Evolutionary conservation across 2,113 vertebrate genomes (phyloP).

Genomic region (Thomomys bottae): DNA sequence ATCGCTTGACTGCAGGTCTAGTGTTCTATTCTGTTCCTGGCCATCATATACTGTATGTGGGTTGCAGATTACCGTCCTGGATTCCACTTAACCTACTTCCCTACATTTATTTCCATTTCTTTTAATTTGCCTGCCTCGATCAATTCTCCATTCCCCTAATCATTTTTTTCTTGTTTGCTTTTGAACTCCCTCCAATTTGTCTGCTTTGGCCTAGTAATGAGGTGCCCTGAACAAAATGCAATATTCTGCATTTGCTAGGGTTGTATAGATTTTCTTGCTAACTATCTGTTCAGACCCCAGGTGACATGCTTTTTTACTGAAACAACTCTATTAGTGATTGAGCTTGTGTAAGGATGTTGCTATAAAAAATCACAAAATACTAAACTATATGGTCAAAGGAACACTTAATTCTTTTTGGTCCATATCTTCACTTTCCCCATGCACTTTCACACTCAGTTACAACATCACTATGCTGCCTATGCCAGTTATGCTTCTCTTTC

Average conservation of each 20-base stretch:
- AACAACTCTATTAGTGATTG: conserved; percentile 58
- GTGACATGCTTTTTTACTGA: conserved; percentile 53
- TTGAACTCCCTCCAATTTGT: conserved; percentile 73
- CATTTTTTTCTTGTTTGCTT: conserved; percentile 69
- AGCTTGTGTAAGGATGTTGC: conserved; percentile 20
- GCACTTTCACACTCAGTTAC: accelerated
- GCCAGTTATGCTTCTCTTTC: neutral
- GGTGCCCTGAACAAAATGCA: conserved; percentile 53
- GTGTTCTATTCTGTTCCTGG: neutral
- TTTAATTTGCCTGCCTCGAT: conserved; percentile 66
- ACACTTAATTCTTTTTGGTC: neutral
- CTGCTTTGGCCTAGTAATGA: conserved; percentile 70
- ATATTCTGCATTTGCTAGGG: conserved; percentile 48
- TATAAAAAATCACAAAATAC: neutral
- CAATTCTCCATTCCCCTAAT: conserved; percentile 75
- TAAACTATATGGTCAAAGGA: neutral
- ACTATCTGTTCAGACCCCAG: conserved; percentile 63
- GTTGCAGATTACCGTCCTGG: neutral
- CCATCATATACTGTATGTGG: accelerated
- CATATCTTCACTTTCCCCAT: accelerated
- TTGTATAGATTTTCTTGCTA: conserved; percentile 76
- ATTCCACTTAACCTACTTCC: neutral
- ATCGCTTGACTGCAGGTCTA: neutral
- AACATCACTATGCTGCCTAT: neutral
- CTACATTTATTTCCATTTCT: conserved; percentile 62